Evolutionary conservation across 2,888 invertebrate genomes (phyloP), one percentile per base, ranked within the genome.

Genomic region (Prosopocoilus inquinatus): DNA sequence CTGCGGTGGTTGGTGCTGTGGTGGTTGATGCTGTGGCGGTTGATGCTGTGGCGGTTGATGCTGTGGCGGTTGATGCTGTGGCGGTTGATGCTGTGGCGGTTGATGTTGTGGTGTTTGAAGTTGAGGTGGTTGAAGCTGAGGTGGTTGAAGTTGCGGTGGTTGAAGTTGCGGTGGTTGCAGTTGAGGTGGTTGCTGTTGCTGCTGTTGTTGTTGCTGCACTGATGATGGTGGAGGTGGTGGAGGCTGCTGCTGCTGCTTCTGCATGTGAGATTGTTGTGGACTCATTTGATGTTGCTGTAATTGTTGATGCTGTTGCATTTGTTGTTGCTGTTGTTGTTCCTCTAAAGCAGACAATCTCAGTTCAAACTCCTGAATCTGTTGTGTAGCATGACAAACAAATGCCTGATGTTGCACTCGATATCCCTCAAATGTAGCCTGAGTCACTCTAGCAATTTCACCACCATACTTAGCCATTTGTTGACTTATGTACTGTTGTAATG

Each of bases 401-500:
- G 96, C 92, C 76, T 95, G 91, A 79, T 99, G 98, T 73, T 99
- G 98, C 38, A 90, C 86, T 79, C 75, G 74, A 57, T 77, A 77
- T 78, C 87, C 87, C 68, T 92, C 91, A 70, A 94, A 93, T 0
- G 91, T 90, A 44, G 86, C 55, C 44, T 64, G 63, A 15, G 62
- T 64, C 3, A 53, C 50, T 4, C 53, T 48, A 34, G 57, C 39
- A 53, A 92, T 88, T 53, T 90, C 85, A 59, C 84, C 84, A 8
- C 89, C 58, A 80, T 94, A 89, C 66, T 90, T 88, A 13, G 89
- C 85, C 68, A 94, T 86, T 65, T 95, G 80, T 74, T 88, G 88
- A 59, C 90, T 88, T 81, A 96, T 91, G 75, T 93, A 94, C 70
- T 91, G 89, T 68, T 91, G 88, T 82, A 94, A 90, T n/a, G 94